Percentiles rank a stretch among this genome's conserved stretches.
Evolutionary conservation across 2,113 vertebrate species (phyloP).

Genomic region (Rhea pennata): DNA sequence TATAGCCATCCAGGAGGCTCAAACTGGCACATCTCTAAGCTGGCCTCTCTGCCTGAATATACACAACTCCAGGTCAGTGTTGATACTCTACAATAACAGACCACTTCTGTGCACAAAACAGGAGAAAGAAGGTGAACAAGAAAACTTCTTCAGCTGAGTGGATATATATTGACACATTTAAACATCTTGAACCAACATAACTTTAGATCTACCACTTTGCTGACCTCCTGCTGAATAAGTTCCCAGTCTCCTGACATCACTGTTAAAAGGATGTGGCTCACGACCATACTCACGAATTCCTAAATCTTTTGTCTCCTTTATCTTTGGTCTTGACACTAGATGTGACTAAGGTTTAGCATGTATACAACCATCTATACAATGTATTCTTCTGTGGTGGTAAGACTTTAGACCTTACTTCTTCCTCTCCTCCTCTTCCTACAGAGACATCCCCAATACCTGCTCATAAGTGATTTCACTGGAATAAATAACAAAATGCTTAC

Average conservation of each 20-base stretch:
- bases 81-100: background rate
- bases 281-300: background rate
- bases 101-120: no score
- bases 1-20: background rate
- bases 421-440: background rate
- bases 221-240: background rate
- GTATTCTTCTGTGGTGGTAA: background rate
- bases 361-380: background rate
- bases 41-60: background rate
- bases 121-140: background rate
- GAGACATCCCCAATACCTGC: background rate
- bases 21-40: background rate
- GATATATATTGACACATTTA: background rate
- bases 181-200: background rate
- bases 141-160: background rate
- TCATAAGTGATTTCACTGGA: background rate
- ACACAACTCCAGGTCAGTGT: background rate
- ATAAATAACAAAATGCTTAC: background rate
- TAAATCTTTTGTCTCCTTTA: background rate
- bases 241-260: background rate
- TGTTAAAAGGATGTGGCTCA: background rate
- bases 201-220: background rate
- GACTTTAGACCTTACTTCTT: background rate
- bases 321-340: background rate
- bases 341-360: slow-evolving; percentile 33